A percentile compares a stretch with the other conserved stretches of the same genome.
Evolutionary conservation across 2,888 invertebrate genomes (phyloP).

Genomic region (Sphaeridia pumilis): DNA sequence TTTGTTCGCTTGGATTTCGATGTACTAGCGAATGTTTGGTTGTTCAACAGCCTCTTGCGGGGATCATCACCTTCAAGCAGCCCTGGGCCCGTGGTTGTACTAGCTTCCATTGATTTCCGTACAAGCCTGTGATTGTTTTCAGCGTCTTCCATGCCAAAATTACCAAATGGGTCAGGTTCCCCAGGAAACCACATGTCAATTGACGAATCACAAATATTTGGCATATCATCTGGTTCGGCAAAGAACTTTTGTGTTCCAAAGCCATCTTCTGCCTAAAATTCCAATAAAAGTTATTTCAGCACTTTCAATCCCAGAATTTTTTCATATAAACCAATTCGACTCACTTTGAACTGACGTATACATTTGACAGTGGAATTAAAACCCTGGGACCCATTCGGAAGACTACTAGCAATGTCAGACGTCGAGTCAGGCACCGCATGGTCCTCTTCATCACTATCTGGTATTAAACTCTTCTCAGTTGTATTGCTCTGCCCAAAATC

Average conservation of each 20-base stretch:
- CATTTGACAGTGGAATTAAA: slow-evolving; percentile 1
- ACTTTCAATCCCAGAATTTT: not conserved
- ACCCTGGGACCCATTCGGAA: not conserved
- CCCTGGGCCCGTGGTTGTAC: too few species aligned
- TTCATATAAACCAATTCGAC: not conserved
- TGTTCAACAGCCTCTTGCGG: too few species aligned
- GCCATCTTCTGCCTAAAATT: slow-evolving; percentile 9
- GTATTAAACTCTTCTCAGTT: not conserved
- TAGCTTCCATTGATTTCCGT: too few species aligned
- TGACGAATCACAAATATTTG: too few species aligned
- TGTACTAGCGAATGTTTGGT: too few species aligned
- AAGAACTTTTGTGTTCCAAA: slow-evolving; percentile 6
- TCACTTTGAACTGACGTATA: slow-evolving; percentile 11
- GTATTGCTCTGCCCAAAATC: not conserved
- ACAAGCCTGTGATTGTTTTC: not conserved
- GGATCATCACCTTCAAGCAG: too few species aligned
- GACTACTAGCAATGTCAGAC: too few species aligned
- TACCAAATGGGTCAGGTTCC: not conserved
- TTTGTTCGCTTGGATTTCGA: too few species aligned
- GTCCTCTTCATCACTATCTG: not conserved
- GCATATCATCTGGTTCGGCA: slow-evolving; percentile 39
- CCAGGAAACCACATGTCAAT: not conserved
- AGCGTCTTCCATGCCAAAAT: not conserved
- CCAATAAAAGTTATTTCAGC: not conserved
- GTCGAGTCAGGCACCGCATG: not conserved